Conservation (phyloP, 1,140 invertebrate genomes). For the Cecropterus lyciades region DNA sequence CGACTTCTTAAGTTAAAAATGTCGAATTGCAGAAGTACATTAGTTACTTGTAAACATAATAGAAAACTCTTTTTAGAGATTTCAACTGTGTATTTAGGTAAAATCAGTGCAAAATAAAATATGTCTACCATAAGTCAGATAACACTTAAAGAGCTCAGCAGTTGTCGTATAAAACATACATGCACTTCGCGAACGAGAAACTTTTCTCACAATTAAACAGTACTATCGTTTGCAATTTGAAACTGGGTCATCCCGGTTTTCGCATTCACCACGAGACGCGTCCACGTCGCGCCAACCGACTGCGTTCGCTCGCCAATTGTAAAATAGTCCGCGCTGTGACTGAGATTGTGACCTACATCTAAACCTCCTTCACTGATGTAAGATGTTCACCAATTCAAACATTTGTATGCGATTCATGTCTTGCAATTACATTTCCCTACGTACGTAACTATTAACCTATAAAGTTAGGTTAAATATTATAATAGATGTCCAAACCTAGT, state of each 20-base stretch:
- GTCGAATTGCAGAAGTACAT: too few relatives aligned
- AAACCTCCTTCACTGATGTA: neutral
- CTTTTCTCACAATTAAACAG: neutral
- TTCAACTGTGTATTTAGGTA: too few relatives aligned
- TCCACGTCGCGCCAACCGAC: constrained; percentile 1
- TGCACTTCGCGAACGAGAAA: neutral
- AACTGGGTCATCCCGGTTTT: constrained; percentile 8
- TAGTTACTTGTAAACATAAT: too few relatives aligned
- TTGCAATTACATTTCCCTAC: too few relatives aligned
- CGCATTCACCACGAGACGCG: neutral
- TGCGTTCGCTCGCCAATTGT: constrained; percentile 4
- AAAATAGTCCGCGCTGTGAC: constrained; percentile 1
- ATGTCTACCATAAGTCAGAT: neutral
- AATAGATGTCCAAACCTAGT: too few relatives aligned
- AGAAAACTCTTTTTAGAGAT: too few relatives aligned
- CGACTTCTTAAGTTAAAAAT: too few relatives aligned
- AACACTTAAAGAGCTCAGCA: neutral
- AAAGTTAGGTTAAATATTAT: too few relatives aligned
- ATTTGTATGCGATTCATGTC: too few relatives aligned
- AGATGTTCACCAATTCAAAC: neutral
- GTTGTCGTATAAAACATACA: neutral
- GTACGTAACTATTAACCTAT: too few relatives aligned
- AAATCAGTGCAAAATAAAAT: too few relatives aligned
- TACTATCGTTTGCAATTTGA: neutral
- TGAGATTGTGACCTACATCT: constrained; percentile 5